phyloP scores from a whole-genome alignment of 2,888 invertebrate species.

The Papilio gigon region DNA sequence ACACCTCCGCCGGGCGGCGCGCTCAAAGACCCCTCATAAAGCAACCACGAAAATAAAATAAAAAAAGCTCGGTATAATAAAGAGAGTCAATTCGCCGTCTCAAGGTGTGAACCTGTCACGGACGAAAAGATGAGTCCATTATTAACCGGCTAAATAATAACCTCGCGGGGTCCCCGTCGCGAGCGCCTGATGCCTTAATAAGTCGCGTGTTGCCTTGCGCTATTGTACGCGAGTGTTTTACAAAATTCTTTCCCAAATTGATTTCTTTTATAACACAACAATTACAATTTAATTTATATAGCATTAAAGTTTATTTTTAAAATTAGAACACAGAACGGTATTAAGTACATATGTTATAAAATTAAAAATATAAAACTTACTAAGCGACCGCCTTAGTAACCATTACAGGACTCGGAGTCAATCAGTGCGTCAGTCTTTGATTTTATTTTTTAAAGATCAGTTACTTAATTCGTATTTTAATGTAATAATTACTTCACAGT shows the following conservation, averaged over 20 bases:
- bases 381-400: neutral
- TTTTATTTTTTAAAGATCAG: neutral
- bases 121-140: slow-evolving; percentile 79
- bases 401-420: neutral
- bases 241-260: slow-evolving; percentile 41
- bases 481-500: slow-evolving; percentile 2
- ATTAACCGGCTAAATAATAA: slow-evolving; percentile 78
- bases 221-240: slow-evolving; percentile 43
- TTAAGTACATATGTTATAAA: no score
- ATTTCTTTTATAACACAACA: slow-evolving; percentile 21
- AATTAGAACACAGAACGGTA: no score
- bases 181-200: slow-evolving; percentile 65
- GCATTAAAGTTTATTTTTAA: neutral
- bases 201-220: slow-evolving; percentile 56
- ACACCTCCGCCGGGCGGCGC: slow-evolving; percentile 63
- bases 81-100: slow-evolving; percentile 74
- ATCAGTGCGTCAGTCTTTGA: neutral
- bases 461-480: neutral
- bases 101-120: slow-evolving; percentile 82
- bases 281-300: neutral
- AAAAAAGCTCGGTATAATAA: slow-evolving; percentile 64
- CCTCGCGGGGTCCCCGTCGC: slow-evolving; percentile 64
- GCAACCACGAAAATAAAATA: slow-evolving; percentile 65
- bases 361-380: no score
- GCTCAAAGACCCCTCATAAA: slow-evolving; percentile 72